Conservation (phyloP, 1,140 invertebrate species). For the Chironomus tepperi region DNA sequence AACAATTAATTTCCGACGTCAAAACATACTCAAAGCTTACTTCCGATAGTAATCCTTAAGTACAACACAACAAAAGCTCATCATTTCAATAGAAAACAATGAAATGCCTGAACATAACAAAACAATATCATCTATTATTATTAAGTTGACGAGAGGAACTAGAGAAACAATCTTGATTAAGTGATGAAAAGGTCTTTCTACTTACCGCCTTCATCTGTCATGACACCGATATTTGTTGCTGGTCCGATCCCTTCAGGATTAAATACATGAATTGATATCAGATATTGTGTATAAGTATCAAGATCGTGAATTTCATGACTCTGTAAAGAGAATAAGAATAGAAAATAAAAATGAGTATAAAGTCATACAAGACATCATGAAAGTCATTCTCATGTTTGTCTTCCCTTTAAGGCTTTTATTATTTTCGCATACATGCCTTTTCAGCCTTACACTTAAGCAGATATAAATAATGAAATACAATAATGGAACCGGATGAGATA, state of each 20-base stretch:
- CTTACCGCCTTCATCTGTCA: conserved; percentile 75
- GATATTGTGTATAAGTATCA: conserved; percentile 64
- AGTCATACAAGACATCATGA: not conserved
- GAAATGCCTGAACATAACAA: no score
- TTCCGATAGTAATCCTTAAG: no score
- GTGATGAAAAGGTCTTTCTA: conserved; percentile 28
- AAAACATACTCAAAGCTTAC: no score
- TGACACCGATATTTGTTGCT: conserved; percentile 59
- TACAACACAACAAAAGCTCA: no score
- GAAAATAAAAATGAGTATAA: not conserved
- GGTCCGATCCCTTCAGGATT: conserved; percentile 66
- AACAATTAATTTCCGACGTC: no score
- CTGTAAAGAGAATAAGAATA: conserved; percentile 40
- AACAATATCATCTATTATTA: no score
- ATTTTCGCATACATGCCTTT: not conserved
- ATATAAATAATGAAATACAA: conserved; percentile 18
- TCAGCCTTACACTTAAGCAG: not conserved
- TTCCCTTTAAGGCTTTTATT: not conserved
- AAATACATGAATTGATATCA: conserved; percentile 65
- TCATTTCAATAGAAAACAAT: no score
- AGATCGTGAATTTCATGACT: conserved; percentile 60
- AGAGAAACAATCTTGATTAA: not conserved
- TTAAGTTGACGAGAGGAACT: no score
- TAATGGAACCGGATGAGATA: conserved; percentile 2
- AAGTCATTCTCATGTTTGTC: not conserved